Evolutionary conservation across 2,797 vertebrate genomes (phyloP).

Genomic region (Rhodeus uyekii): DNA sequence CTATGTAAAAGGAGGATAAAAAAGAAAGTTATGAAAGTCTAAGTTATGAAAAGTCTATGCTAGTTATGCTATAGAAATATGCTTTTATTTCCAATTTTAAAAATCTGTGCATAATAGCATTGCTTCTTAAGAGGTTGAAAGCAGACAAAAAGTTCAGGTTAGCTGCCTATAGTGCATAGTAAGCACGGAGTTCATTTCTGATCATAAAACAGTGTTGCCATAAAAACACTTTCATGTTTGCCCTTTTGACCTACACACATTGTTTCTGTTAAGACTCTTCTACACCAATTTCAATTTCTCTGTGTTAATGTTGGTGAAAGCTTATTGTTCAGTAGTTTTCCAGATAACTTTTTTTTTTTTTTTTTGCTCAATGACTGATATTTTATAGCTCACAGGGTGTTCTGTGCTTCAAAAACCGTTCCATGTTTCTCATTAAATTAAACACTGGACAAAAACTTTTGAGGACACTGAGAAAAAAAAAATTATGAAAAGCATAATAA

Average conservation of each 20-base stretch:
- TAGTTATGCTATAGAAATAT: background rate
- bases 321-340: background rate
- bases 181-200: background rate
- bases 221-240: background rate
- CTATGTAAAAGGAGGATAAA: background rate
- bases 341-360: background rate
- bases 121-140: background rate
- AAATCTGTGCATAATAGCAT: background rate
- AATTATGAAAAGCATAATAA: background rate
- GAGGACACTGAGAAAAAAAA: background rate
- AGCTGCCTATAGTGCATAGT: too few species aligned
- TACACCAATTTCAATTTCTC: background rate
- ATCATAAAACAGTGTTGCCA: background rate
- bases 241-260: background rate
- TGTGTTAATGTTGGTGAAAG: background rate
- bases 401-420: background rate
- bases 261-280: background rate
- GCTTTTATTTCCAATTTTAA: background rate
- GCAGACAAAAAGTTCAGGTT: background rate
- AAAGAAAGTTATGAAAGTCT: too few species aligned
- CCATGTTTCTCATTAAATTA: background rate
- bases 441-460: too few species aligned
- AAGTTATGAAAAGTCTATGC: too few species aligned
- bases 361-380: background rate
- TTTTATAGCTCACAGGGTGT: rapidly evolving